A percentile compares a stretch with the other conserved stretches of the same genome.
These are phyloP conservation scores for Siderastrea siderea DNA, from an alignment of 92 coral and sea anemone species.

Conservation along the genomic window DNA sequence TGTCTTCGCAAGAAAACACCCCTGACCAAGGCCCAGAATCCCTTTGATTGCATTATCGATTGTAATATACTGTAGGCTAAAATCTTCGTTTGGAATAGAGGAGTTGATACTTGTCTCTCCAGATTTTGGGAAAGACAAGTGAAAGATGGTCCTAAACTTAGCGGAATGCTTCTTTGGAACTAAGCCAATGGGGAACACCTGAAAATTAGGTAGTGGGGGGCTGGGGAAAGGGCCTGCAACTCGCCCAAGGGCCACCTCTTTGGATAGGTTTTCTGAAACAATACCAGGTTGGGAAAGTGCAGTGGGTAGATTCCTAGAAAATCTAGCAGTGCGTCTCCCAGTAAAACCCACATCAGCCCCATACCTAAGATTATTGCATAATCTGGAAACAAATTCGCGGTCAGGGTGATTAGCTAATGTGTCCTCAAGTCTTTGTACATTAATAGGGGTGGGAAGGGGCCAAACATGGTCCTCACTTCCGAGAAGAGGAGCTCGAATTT, in stretches of 20 bases:
- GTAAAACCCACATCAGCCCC: constrained; percentile 35
- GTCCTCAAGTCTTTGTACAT: constrained; percentile 2
- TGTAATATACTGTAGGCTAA: constrained; percentile 69
- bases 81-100: constrained; percentile 70
- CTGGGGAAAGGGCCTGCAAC: constrained; percentile 55
- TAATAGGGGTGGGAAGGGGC: constrained; percentile 58
- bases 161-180: constrained; percentile 30
- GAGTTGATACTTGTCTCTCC: constrained; percentile 67
- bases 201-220: constrained; percentile 28
- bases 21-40: constrained; percentile 20
- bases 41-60: constrained; percentile 68
- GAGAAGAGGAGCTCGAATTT: constrained; percentile 28
- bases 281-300: constrained; percentile 31
- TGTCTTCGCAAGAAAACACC: constrained; percentile 67
- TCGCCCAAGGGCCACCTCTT: constrained; percentile 30
- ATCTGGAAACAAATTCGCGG: constrained; percentile 19
- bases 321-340: constrained; percentile 23
- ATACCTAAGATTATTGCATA: constrained; percentile 12
- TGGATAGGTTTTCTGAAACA: constrained; percentile 27
- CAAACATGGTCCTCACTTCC: constrained; percentile 2
- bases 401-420: constrained; percentile 46
- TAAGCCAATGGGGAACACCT: background rate
- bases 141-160: constrained; percentile 43
- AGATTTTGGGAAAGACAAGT: constrained; percentile 60
- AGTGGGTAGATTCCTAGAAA: constrained; percentile 45